Percentiles rank a stretch among this genome's conserved stretches.
Conservation (phyloP, 2,888 invertebrate genomes). For the Operophtera brumata region DNA sequence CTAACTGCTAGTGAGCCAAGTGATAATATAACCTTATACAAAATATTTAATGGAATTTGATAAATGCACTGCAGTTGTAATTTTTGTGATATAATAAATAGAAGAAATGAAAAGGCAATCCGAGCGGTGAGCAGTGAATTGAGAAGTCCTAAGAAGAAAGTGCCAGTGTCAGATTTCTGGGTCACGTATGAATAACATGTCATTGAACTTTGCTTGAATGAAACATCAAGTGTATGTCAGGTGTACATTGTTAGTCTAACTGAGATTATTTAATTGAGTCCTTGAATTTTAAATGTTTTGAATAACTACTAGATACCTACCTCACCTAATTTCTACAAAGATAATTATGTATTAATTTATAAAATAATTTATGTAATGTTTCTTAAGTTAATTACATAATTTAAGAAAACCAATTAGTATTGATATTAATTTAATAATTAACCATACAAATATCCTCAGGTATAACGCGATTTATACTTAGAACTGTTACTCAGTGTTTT, state of each 20-base stretch:
- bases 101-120: conserved; percentile 31
- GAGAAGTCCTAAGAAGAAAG: conserved; percentile 71
- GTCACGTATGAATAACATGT: conserved; percentile 71
- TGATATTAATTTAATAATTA: no score
- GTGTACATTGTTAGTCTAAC: conserved; percentile 33
- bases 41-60: conserved; percentile 11
- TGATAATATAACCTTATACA: conserved; percentile 1
- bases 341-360: no score
- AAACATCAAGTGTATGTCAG: conserved; percentile 52
- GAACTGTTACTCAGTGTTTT: no score
- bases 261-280: not conserved
- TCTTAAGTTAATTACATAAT: no score
- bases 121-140: conserved; percentile 61
- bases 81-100: not conserved
- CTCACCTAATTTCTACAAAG: no score
- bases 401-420: no score
- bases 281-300: no score
- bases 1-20: not conserved
- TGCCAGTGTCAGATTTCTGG: conserved; percentile 69
- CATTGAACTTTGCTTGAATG: conserved; percentile 64
- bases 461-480: no score
- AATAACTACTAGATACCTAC: no score
- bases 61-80: not conserved
- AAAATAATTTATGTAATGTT: no score
- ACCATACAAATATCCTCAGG: no score